phyloP scores from a whole-genome alignment of 2,888 invertebrate genomes.

The Cheilosia scutellata region DNA sequence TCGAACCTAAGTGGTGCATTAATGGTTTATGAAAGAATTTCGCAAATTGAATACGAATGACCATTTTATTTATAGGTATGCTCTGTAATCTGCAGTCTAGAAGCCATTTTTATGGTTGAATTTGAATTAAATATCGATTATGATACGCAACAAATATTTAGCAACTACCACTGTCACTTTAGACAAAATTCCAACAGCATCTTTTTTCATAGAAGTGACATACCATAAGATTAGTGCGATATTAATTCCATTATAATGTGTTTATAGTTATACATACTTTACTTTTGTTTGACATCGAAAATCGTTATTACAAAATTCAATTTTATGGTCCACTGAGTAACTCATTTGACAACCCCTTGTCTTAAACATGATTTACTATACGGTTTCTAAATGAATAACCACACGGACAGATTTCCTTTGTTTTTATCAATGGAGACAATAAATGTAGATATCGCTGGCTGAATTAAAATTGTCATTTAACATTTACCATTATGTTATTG shows the following conservation, averaged over 20 bases:
- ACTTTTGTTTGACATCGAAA: neutral
- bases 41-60: neutral
- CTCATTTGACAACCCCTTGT: neutral
- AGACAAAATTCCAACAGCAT: too few relatives aligned
- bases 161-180: too few relatives aligned
- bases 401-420: neutral
- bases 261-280: too few relatives aligned
- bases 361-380: neutral
- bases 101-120: too few relatives aligned
- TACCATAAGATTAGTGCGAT: too few relatives aligned
- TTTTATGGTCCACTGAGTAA: neutral
- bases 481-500: conserved; percentile 1
- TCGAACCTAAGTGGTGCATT: neutral
- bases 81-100: neutral
- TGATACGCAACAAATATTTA: too few relatives aligned
- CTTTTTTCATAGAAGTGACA: too few relatives aligned
- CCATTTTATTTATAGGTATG: conserved; percentile 13
- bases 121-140: too few relatives aligned
- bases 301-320: neutral
- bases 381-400: neutral
- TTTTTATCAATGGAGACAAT: neutral
- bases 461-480: neutral
- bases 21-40: conserved; percentile 6
- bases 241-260: too few relatives aligned
- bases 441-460: neutral